Percentiles rank a stretch among this genome's conserved stretches.
Conservation (phyloP, 2,113 vertebrate species). For the Neopipo cinnamomea region DNA sequence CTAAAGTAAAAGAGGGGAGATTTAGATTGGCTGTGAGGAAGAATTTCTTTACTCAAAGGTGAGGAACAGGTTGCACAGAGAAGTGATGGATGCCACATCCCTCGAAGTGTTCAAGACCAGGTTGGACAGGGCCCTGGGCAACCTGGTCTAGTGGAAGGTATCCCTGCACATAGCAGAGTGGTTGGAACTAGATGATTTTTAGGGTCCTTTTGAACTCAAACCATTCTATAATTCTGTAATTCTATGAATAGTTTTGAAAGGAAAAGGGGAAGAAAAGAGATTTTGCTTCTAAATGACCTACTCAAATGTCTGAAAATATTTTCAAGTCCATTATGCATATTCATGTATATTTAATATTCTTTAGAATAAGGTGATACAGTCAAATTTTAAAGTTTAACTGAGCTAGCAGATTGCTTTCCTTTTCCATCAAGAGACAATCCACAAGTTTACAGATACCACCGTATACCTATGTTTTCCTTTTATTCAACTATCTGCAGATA, state of each 20-base stretch:
- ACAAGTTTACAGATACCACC: not conserved
- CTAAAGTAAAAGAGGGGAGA: not conserved
- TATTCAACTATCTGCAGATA: not conserved
- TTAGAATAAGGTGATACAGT: not conserved
- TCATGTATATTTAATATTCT: not conserved
- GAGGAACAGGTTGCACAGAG: not conserved
- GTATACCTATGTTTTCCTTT: not conserved
- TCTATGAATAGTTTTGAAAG: not conserved
- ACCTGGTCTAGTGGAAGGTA: not conserved
- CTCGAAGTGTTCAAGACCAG: not conserved
- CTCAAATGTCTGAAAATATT: not conserved
- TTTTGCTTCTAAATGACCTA: not conserved
- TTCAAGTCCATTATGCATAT: not conserved
- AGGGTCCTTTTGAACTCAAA: not conserved
- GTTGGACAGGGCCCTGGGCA: not conserved
- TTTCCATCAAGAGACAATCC: not conserved
- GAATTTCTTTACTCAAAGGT: not conserved
- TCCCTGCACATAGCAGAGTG: not conserved
- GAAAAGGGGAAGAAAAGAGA: not conserved
- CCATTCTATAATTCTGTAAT: not conserved
- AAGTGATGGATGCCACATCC: not conserved
- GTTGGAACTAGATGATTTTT: not conserved
- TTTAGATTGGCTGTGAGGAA: not conserved
- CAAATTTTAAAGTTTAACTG: not conserved
- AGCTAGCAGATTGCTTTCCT: not conserved